Percentiles rank a stretch among this genome's conserved stretches.
Conservation (phyloP, 2,888 invertebrate species). For the Caenorhabditis becei region DNA sequence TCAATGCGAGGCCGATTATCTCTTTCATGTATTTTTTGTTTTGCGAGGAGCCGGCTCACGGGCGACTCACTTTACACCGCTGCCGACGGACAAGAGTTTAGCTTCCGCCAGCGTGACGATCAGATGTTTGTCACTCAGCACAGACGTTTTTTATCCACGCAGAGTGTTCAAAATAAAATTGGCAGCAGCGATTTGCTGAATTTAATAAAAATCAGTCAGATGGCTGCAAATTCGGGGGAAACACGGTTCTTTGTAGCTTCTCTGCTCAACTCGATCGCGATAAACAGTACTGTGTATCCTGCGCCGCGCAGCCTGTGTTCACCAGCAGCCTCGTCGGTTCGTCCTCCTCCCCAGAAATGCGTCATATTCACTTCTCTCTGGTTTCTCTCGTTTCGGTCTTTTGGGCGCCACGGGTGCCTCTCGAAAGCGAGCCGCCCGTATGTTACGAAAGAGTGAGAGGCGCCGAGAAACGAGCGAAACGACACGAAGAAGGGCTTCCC, state of each 20-base stretch:
- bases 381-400: conserved; percentile 46
- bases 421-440: conserved; percentile 63
- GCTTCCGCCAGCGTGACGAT: conserved; percentile 18
- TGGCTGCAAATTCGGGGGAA: no score
- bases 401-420: conserved; percentile 50
- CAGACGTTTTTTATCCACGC: not conserved
- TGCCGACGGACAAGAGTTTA: conserved; percentile 33
- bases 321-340: conserved; percentile 3
- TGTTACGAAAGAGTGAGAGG: conserved; percentile 37
- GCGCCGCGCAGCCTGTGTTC: conserved; percentile 29
- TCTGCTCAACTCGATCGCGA: conserved; percentile 4
- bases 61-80: conserved; percentile 51
- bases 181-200: no score
- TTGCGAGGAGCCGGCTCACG: conserved; percentile 33
- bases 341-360: conserved; percentile 29
- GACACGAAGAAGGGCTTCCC: conserved; percentile 44
- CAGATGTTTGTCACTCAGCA: conserved; percentile 46
- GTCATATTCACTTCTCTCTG: conserved; percentile 54
- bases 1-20: conserved; percentile 26
- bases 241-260: conserved; percentile 9
- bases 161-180: no score
- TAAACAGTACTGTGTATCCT: conserved; percentile 13
- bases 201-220: no score
- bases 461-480: conserved; percentile 29
- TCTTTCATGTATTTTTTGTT: conserved; percentile 27